phyloP scores from a whole-genome alignment of 2,113 vertebrate genomes.

The Rhinopomastus cyanomelas region DNA sequence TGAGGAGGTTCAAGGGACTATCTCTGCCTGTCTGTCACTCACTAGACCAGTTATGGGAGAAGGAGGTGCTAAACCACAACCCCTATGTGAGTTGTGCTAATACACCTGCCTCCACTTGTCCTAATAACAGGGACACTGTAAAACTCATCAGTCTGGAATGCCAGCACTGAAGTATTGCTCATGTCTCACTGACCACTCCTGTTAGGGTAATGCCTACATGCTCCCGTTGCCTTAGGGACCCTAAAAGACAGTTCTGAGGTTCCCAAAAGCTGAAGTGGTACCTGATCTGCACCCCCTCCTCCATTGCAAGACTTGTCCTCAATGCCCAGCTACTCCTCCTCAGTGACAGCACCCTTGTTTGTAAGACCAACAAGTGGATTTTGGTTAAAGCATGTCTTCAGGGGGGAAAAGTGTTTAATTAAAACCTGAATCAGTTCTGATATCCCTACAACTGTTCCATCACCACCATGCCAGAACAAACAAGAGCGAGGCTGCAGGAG shows the following conservation, averaged over 20 bases:
- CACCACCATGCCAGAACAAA: not conserved
- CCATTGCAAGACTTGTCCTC: not conserved
- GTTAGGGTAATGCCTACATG: not conserved
- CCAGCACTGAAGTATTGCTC: not conserved
- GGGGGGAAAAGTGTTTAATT: not conserved
- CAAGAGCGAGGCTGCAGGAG: not conserved
- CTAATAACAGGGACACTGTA: not conserved
- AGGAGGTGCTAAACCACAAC: not conserved
- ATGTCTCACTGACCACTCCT: not conserved
- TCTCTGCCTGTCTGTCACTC: not conserved
- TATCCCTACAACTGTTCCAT: not conserved
- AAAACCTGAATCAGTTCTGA: not conserved
- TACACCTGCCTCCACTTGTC: not conserved
- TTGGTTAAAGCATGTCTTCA: not conserved
- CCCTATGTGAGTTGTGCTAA: not conserved
- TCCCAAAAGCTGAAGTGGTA: not conserved
- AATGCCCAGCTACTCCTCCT: not conserved
- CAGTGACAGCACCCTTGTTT: not conserved
- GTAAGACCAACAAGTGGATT: not conserved
- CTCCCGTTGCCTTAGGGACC: not conserved
- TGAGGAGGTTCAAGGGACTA: not conserved
- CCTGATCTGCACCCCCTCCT: not conserved
- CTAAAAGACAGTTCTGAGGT: not conserved
- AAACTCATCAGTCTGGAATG: not conserved
- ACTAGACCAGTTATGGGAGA: not conserved